Evolutionary conservation across 2,113 vertebrate species (phyloP), one percentile per base, ranked within the genome.

Genomic region (Octodon degus): DNA sequence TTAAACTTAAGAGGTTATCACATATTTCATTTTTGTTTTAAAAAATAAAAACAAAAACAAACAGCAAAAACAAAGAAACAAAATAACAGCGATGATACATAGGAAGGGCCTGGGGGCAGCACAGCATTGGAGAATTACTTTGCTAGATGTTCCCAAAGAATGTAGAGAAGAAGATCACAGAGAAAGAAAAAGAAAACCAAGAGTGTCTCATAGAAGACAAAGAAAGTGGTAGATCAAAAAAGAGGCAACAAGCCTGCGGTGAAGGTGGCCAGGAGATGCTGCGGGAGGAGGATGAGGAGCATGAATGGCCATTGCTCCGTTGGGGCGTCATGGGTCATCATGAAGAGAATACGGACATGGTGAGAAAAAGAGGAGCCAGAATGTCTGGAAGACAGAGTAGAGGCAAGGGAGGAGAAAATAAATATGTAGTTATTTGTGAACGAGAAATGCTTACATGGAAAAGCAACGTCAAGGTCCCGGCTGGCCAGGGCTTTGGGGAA

Each of bases 301-400:
- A 20, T n/a, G 8, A 0, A 3, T 5, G 50, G 60, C 24, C 32
- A 67, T 25, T 25, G 43, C 0, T 47, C 17, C 30, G 16, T 2
- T 30, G 27, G 50, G 55, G 1, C 22, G 58, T 32, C 34, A 19
- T 13, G 17, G 13, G 34, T 80, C 67, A 6, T 25, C 20, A 32
- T 47, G 65, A 53, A 80, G 87, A 65, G 40, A 91, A 76, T 19
- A 37, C 0, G 30, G 37, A 1, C 2, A 24, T 10, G 14, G 22
- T 53, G 88, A 43, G 4, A 27, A 68, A 37, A 84, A 47, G 40
- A 87, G 34, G 13, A 58, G 22, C 1, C 27, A 17, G 13, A 55
- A 60, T 2, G 19, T 22, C 30, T 19, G 62, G 62, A 27, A 84
- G 19, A 58, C 22, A 86, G 2, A 24, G 8, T 0, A 2, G 60